Percentiles rank a stretch among this genome's conserved stretches.
These are phyloP conservation scores for Chondrilla cf. caribensis DNA, from an alignment of 37 sponge, comb jelly and placozoan species.

Conservation along the genomic window DNA sequence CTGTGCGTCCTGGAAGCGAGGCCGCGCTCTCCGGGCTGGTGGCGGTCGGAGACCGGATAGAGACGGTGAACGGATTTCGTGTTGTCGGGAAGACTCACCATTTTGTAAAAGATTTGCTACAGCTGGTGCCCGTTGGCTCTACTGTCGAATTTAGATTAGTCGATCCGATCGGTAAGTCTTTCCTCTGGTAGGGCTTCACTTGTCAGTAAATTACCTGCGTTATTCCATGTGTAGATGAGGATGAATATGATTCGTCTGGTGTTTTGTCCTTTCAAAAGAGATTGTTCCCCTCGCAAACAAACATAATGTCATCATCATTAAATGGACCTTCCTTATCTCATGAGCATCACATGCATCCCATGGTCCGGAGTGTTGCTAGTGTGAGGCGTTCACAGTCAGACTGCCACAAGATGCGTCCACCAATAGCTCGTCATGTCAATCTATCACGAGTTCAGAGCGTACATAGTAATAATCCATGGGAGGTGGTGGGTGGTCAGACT, in stretches of 20 bases:
- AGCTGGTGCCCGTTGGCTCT: neutral
- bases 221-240: too few species aligned
- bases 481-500: neutral
- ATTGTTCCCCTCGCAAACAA: too few species aligned
- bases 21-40: neutral
- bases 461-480: neutral
- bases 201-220: too few species aligned
- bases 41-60: neutral
- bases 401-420: neutral
- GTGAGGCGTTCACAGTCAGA: conserved; percentile 9
- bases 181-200: too few species aligned
- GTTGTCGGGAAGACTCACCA: conserved; percentile 9
- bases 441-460: neutral
- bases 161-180: neutral
- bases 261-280: too few species aligned
- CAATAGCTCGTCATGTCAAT: neutral
- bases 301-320: too few species aligned
- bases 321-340: too few species aligned
- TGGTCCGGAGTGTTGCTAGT: neutral
- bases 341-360: neutral
- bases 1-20: conserved; percentile 9
- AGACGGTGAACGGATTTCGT: neutral
- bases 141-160: neutral
- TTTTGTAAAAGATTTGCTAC: conserved; percentile 5
- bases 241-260: too few species aligned